Percentiles rank a stretch among this genome's conserved stretches.
These are phyloP conservation scores for Melangyna quadrimaculata DNA, from an alignment of 2,888 invertebrate genomes.

Conservation along the genomic window DNA sequence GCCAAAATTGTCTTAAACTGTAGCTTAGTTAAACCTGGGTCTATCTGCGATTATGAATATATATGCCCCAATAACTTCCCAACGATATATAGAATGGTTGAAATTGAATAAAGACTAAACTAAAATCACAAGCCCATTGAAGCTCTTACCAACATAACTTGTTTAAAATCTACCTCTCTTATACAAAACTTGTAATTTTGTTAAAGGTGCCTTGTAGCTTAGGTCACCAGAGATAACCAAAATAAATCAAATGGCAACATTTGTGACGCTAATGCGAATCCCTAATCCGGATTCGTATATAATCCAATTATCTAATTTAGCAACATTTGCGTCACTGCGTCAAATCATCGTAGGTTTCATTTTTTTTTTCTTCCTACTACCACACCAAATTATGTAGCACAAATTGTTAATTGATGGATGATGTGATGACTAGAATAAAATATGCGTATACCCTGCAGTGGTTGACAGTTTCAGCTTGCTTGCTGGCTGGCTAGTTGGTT, in stretches of 20 bases:
- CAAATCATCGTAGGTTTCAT: constrained; percentile 43
- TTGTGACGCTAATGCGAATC: neutral
- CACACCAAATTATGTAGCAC: constrained; percentile 62
- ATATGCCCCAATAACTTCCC: too few species aligned
- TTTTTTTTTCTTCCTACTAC: constrained; percentile 10
- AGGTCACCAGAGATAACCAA: neutral
- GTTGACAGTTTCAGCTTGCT: neutral
- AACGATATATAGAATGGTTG: too few species aligned
- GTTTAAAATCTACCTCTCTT: too few species aligned
- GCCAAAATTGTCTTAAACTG: too few species aligned
- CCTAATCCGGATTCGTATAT: neutral
- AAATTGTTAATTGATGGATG: constrained; percentile 66
- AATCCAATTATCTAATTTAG: constrained; percentile 20
- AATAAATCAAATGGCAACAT: neutral
- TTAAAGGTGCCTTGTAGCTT: neutral
- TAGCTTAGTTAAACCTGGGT: too few species aligned
- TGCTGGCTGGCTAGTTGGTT: neutral
- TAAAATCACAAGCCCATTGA: too few species aligned
- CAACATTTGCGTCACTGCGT: constrained; percentile 40
- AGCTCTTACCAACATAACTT: too few species aligned
- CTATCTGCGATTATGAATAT: too few species aligned
- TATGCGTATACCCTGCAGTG: neutral
- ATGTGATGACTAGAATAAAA: constrained; percentile 50
- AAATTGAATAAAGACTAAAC: too few species aligned
- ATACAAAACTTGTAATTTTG: too few species aligned